Base-by-base conservation (phyloP, 2,888 invertebrate genomes). In the Cyrtodaria siliqua region DNA sequence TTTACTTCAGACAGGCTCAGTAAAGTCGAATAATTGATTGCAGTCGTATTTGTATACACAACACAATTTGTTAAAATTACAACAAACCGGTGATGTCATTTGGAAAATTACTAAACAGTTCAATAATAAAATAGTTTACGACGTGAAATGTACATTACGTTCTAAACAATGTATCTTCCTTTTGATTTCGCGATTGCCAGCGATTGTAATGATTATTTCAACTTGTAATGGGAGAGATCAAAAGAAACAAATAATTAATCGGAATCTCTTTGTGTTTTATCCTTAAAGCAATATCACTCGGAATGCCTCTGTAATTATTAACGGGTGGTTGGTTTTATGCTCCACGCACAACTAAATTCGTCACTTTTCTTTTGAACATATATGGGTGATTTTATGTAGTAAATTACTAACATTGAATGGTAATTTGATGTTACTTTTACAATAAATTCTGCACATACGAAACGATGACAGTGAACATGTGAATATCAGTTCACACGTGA, bases 281-380 rank as follows among this genome's bases (percentile, higher is more conserved):
- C 59, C 52, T 33, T 60, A 29, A 33, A 55, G 23, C 29, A 52
- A 67, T 47, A 60, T 47, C 57, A 67, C 38, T 67, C 50, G 56
- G 61, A 38, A 60, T 47, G 42, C 55, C 52, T 40, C 14, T 18
- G 40, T 52, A 61, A 62, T 73, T 67, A 61, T 73, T 50, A n/a
- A 40, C 44, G 73, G 73, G 73, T 73, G 73, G 50, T 49, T 73
- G 67, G 23, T 38, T 62, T 67, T 44, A 59, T 66, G 64, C 47
- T 72, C 64, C 38, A 66, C 64, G 72, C 72, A n/a, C 49, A 66
- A 72, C 60, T 72, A 33, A 66, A 72, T 66, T 64, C 64, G 64
- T 64, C 64, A 66, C 38, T 72, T 59, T 61, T 42, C 60, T 60
- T 72, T 66, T 66, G 72, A 72, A 60, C 55, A 26, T 33, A 60